Evolutionary conservation across 2,113 vertebrate species (phyloP).

Genomic region (Callopanchax toddi): DNA sequence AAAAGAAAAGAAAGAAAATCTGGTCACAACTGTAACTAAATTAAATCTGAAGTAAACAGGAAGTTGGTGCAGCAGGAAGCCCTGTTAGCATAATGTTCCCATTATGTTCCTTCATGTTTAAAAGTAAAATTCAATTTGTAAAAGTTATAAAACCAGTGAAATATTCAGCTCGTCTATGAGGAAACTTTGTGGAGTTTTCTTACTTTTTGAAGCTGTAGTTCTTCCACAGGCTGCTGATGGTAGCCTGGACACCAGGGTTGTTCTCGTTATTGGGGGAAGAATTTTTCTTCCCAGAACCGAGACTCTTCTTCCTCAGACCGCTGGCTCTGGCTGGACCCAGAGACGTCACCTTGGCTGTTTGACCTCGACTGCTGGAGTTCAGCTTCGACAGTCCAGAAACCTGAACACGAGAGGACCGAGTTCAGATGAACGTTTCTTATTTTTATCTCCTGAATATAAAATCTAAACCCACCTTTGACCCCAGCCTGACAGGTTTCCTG

Average conservation of each 20-base stretch:
- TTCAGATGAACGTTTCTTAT: too few species aligned
- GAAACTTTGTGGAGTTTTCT: not conserved
- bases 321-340: constrained; percentile 85
- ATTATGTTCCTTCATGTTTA: too few species aligned
- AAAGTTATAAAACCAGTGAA: not conserved
- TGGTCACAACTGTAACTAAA: too few species aligned
- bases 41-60: too few species aligned
- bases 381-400: constrained; percentile 82
- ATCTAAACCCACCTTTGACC: constrained; percentile 62
- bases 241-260: constrained; percentile 82
- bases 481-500: constrained; percentile 8
- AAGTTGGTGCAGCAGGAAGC: not conserved
- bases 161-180: too few species aligned
- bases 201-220: constrained; percentile 92
- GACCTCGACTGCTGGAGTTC: constrained; percentile 50
- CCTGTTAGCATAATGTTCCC: too few species aligned
- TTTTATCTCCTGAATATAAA: too few species aligned
- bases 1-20: too few species aligned
- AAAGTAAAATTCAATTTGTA: too few species aligned
- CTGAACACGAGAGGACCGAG: constrained; percentile 67
- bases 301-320: constrained; percentile 84
- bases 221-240: constrained; percentile 89
- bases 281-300: constrained; percentile 66
- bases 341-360: constrained; percentile 70
- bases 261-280: constrained; percentile 83